phyloP scores from a whole-genome alignment of 2,113 vertebrate species.

The Myanophis thanlyinensis region DNA sequence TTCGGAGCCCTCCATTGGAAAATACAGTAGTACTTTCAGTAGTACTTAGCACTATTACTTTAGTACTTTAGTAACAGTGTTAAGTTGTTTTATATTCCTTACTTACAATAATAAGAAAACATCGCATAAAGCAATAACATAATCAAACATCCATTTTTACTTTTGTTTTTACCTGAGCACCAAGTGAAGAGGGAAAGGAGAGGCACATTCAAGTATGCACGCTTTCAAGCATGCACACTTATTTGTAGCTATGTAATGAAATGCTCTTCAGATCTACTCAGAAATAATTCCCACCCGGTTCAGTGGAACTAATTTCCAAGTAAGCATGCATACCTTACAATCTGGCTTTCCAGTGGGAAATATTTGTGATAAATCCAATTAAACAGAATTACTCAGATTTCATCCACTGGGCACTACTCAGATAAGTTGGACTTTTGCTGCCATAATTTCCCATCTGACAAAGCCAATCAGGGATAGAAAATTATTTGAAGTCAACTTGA shows the following conservation, averaged over 20 bases:
- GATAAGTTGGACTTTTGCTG: background rate
- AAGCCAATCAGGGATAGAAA: background rate
- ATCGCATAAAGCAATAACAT: constrained; percentile 29
- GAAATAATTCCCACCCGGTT: background rate
- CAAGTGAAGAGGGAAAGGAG: background rate
- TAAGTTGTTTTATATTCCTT: constrained; percentile 29
- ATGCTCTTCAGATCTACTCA: background rate
- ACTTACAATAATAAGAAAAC: constrained; percentile 26
- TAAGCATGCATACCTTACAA: background rate
- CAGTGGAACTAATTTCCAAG: background rate
- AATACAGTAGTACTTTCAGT: background rate
- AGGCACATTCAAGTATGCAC: background rate
- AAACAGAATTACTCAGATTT: background rate
- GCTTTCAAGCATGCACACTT: background rate
- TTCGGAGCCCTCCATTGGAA: background rate
- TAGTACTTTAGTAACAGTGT: background rate
- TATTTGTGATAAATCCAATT: background rate
- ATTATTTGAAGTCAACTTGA: background rate
- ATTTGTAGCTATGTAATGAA: background rate
- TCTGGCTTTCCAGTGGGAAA: background rate
- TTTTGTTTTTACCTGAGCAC: background rate
- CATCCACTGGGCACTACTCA: background rate
- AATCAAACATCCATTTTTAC: constrained; percentile 21
- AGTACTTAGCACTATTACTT: too few species aligned
- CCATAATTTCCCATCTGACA: background rate